A percentile compares a stretch with the other conserved stretches of the same genome.
phyloP scores from a whole-genome alignment of 37 sponge, comb jelly and placozoan genomes.

The Bolinopsis microptera region DNA sequence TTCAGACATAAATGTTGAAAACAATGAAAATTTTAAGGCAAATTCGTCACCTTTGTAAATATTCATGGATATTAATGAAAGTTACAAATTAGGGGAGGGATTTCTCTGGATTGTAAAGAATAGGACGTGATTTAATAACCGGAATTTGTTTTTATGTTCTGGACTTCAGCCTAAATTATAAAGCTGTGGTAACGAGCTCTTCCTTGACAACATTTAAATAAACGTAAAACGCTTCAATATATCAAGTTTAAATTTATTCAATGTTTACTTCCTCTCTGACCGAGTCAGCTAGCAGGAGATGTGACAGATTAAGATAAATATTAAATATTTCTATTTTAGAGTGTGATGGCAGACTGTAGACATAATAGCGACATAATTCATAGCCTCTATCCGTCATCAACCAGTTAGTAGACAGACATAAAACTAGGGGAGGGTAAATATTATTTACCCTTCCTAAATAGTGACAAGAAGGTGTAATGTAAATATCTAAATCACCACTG shows the following conservation, averaged over 20 bases:
- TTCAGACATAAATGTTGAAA: not conserved
- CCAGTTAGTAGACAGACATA: not conserved
- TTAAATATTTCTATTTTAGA: not conserved
- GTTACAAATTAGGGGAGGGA: not conserved
- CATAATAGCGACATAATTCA: not conserved
- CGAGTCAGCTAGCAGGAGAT: no score
- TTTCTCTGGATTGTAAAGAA: not conserved
- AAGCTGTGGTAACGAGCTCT: no score
- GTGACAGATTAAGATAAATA: not conserved
- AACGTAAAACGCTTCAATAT: no score
- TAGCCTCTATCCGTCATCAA: not conserved
- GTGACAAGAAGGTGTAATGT: not conserved
- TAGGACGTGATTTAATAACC: not conserved
- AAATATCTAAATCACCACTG: not conserved
- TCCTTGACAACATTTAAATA: no score
- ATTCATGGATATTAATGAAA: not conserved
- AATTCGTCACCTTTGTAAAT: not conserved
- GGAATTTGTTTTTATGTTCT: not conserved
- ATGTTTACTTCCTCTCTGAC: no score
- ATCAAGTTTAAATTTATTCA: no score
- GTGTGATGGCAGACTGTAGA: not conserved
- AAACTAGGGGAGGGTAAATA: not conserved
- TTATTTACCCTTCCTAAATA: no score
- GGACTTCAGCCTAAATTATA: no score
- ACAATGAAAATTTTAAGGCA: not conserved